Conservation (phyloP, 2,888 invertebrate species). For the Calameuta idolon region DNA sequence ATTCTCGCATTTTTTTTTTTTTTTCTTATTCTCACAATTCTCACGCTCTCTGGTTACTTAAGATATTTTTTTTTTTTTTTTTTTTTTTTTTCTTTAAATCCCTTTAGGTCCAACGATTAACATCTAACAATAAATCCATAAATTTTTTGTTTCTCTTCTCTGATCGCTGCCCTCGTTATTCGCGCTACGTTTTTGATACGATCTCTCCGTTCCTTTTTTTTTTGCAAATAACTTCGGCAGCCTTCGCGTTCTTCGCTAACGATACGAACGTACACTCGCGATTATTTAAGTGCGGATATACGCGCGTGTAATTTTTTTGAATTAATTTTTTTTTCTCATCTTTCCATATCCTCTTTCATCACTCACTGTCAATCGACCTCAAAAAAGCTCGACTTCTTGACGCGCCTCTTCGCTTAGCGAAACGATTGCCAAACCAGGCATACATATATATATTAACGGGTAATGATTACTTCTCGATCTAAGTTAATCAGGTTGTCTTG, state of each 20-base stretch:
- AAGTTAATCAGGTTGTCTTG: slow-evolving; percentile 25
- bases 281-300: slow-evolving; percentile 24
- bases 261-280: too few species aligned
- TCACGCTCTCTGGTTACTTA: too few species aligned
- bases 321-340: slow-evolving; percentile 20
- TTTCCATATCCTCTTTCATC: slow-evolving; percentile 14
- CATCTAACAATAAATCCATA: slow-evolving; percentile 7
- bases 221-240: too few species aligned
- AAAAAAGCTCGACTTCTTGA: too few species aligned
- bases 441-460: slow-evolving; percentile 32
- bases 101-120: slow-evolving; percentile 14
- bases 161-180: not conserved
- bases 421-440: too few species aligned
- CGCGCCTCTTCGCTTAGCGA: too few species aligned
- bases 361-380: not conserved
- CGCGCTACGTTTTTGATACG: not conserved
- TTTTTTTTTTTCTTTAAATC: not conserved
- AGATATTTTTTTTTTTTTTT: too few species aligned
- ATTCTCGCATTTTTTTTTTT: too few species aligned
- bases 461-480: slow-evolving; percentile 32
- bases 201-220: too few species aligned
- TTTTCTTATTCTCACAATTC: too few species aligned
- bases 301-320: slow-evolving; percentile 29
- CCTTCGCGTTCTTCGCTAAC: too few species aligned
- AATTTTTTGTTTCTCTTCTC: not conserved